These are phyloP conservation scores for Rafetus swinhoei DNA, from an alignment of 2,113 vertebrate species.

Conservation along the genomic window DNA sequence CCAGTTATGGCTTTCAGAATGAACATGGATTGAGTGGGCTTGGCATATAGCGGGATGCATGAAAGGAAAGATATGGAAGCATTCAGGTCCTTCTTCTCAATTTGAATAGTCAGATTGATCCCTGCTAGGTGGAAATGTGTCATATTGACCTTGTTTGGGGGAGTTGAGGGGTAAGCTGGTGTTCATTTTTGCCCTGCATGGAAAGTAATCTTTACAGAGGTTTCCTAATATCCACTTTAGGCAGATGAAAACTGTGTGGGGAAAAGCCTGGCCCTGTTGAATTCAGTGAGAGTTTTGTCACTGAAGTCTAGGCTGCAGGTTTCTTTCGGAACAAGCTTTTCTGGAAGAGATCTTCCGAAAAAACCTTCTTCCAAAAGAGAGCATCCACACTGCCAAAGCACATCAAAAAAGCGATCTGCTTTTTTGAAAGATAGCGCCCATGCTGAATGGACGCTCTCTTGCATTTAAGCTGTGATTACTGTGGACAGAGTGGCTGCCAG, in stretches of 20 bases:
- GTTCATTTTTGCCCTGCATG: not conserved
- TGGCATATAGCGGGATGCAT: not conserved
- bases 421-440: too few relatives aligned
- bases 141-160: not conserved
- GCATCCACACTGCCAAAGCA: too few relatives aligned
- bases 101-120: not conserved
- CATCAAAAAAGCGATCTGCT: too few relatives aligned
- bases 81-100: not conserved
- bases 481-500: too few relatives aligned
- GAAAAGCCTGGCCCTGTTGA: not conserved
- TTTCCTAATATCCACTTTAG: not conserved
- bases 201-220: not conserved
- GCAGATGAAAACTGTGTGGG: not conserved
- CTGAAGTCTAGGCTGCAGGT: too few relatives aligned
- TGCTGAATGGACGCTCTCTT: too few relatives aligned
- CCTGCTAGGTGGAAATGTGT: not conserved
- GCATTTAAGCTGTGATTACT: too few relatives aligned
- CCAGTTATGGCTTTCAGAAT: not conserved
- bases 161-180: accelerated
- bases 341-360: too few relatives aligned
- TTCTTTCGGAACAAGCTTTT: too few relatives aligned
- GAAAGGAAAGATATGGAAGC: not conserved
- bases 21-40: not conserved
- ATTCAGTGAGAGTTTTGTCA: not conserved
- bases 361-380: too few relatives aligned